Conservation (phyloP, 2,113 vertebrate genomes). For the Tauraco erythrolophus region DNA sequence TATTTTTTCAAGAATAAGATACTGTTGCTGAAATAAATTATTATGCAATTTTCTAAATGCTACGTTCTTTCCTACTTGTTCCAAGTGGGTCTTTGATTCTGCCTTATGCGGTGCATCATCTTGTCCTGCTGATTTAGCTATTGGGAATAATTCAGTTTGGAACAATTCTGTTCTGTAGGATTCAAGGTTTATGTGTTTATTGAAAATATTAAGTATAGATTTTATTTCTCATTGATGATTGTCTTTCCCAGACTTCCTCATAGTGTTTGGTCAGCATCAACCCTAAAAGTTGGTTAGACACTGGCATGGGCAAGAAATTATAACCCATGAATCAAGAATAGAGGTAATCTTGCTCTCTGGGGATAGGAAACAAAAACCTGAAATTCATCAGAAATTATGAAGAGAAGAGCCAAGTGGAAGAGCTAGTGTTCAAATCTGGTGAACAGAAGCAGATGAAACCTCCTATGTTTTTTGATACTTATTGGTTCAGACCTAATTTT, state of each 20-base stretch:
- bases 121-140: neutral
- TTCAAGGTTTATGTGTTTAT: neutral
- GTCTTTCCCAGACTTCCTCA: neutral
- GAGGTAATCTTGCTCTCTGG: neutral
- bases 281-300: neutral
- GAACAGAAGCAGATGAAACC: neutral
- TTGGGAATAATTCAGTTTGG: neutral
- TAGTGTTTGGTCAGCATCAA: neutral
- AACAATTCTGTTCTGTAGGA: neutral
- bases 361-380: neutral
- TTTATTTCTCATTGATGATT: neutral
- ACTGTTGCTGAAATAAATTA: neutral
- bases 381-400: neutral
- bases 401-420: neutral
- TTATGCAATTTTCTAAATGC: neutral
- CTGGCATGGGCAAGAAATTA: neutral
- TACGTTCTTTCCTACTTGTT: neutral
- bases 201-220: neutral
- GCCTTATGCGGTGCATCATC: neutral
- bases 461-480: neutral
- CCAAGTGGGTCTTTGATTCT: neutral
- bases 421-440: neutral
- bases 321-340: neutral
- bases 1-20: neutral
- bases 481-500: neutral